Conservation (phyloP, 2,888 invertebrate species). For the Tipula vernalis region DNA sequence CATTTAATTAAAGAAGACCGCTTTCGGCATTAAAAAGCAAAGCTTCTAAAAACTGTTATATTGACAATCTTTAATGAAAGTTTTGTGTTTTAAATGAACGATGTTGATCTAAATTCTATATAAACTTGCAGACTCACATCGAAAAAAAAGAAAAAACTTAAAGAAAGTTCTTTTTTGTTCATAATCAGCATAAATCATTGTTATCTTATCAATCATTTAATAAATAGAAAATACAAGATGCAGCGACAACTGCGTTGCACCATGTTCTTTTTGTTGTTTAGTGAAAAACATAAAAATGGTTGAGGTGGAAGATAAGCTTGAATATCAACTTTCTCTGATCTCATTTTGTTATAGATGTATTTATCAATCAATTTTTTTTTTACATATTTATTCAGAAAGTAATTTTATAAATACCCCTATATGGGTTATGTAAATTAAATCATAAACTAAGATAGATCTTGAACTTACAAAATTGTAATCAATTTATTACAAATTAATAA, state of each 20-base stretch:
- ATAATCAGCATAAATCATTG: background rate
- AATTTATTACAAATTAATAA: no score
- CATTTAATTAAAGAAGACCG: background rate
- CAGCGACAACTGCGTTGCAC: background rate
- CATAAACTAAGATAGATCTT: no score
- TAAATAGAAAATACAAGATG: background rate
- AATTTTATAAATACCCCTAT: no score
- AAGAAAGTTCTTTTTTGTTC: background rate
- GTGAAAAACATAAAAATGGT: background rate
- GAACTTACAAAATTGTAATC: no score
- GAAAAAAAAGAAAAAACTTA: background rate
- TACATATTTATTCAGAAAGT: no score
- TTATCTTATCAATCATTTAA: background rate
- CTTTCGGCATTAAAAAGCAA: background rate
- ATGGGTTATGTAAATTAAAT: no score
- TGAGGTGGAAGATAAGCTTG: background rate
- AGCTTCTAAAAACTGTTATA: background rate
- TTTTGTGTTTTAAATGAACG: background rate
- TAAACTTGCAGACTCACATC: background rate
- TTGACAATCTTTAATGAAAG: background rate
- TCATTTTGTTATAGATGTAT: background rate
- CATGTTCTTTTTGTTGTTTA: background rate
- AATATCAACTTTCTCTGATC: background rate
- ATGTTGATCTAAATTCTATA: background rate
- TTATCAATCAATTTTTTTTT: background rate